A percentile compares a stretch with the other conserved stretches of the same genome.
phyloP scores from a whole-genome alignment of 1,140 invertebrate species.

The Scaptomyza pallida region DNA sequence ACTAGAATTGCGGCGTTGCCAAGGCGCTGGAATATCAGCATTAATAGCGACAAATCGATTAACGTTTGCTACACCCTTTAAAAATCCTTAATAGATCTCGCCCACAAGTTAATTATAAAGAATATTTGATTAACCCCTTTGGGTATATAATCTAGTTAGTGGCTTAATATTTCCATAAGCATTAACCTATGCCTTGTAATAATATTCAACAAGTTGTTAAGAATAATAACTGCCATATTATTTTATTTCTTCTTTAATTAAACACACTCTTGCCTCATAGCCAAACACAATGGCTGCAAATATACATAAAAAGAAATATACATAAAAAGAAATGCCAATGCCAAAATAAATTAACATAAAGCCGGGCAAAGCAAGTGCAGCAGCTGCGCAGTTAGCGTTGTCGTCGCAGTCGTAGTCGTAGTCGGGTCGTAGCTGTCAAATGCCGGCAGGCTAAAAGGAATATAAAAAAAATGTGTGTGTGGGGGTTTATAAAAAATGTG shows the following conservation, averaged over 20 bases:
- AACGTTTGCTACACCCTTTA: too few species aligned
- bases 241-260: constrained; percentile 35
- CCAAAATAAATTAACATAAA: constrained; percentile 76
- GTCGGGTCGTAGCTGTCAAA: constrained; percentile 70
- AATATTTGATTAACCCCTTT: too few species aligned
- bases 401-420: neutral
- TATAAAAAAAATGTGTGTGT: constrained; percentile 72
- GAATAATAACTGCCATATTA: neutral
- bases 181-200: neutral
- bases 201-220: neutral
- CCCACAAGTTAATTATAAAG: too few species aligned
- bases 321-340: constrained; percentile 44
- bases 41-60: too few species aligned
- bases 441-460: constrained; percentile 64
- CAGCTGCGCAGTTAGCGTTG: constrained; percentile 7
- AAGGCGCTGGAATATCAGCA: too few species aligned
- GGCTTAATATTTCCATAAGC: too few species aligned
- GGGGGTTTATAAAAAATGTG: constrained; percentile 76
- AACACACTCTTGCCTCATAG: constrained; percentile 21
- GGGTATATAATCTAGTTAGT: too few species aligned
- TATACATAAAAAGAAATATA: constrained; percentile 33
- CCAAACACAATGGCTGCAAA: constrained; percentile 27
- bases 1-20: too few species aligned
- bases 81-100: too few species aligned
- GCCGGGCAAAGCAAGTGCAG: constrained; percentile 28